Percentiles rank a stretch among this genome's conserved stretches.
These are phyloP conservation scores for Caenorhabditis macrosperma DNA, from an alignment of 2,888 invertebrate genomes.

Conservation along the genomic window DNA sequence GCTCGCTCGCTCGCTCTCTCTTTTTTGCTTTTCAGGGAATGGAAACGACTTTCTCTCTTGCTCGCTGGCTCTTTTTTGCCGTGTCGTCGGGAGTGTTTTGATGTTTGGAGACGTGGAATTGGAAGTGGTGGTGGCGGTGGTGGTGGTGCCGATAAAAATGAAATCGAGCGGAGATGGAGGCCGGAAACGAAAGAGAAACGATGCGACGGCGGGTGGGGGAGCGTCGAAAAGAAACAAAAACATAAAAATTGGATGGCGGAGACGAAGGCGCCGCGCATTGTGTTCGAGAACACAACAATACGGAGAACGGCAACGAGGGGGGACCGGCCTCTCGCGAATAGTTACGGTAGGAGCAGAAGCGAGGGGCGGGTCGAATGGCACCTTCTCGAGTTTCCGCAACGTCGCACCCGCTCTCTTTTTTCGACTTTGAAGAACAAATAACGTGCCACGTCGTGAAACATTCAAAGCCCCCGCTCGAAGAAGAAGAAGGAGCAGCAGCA, in stretches of 20 bases:
- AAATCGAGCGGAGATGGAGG: constrained; percentile 20
- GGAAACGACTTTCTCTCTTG: no score
- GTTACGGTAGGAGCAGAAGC: background rate
- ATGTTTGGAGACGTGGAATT: constrained; percentile 16
- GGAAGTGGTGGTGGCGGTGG: constrained; percentile 3
- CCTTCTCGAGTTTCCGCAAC: constrained; percentile 23
- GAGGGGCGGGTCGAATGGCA: background rate
- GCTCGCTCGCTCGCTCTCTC: background rate
- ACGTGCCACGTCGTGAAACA: constrained; percentile 16
- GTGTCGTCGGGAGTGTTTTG: constrained; percentile 1
- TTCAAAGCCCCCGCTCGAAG: constrained; percentile 14
- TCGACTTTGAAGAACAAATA: constrained; percentile 3
- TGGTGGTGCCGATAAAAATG: constrained; percentile 30
- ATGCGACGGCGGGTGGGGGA: constrained; percentile 1
- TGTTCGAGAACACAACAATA: background rate
- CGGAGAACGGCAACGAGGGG: background rate
- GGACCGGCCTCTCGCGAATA: background rate
- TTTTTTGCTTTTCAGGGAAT: background rate
- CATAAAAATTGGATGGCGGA: constrained; percentile 35
- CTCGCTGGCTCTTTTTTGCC: background rate
- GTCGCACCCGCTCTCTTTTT: background rate
- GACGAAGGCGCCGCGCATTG: constrained; percentile 6
- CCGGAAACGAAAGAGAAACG: constrained; percentile 1
- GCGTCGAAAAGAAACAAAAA: constrained; percentile 34
- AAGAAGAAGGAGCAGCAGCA: constrained; percentile 2